These are phyloP conservation scores for Phoenicopterus ruber DNA, from an alignment of 2,113 vertebrate species.

Conservation along the genomic window DNA sequence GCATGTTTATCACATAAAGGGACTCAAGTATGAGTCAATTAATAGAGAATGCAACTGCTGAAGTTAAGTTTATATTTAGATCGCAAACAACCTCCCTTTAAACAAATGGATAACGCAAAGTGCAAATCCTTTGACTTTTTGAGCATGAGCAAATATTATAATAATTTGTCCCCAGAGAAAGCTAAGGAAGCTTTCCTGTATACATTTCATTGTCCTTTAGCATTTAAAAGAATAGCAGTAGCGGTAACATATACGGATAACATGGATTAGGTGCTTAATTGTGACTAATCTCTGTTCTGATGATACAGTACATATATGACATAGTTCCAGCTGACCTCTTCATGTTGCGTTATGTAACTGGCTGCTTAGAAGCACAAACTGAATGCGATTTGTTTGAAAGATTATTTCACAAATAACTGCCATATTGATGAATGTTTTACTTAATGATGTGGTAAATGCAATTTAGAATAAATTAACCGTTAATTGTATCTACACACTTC, in stretches of 20 bases:
- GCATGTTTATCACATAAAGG: constrained; percentile 25
- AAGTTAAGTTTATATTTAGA: constrained; percentile 40
- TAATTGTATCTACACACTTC: neutral
- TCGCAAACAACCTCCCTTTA: constrained; percentile 13
- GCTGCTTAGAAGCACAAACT: constrained; percentile 45
- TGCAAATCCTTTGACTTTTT: constrained; percentile 37
- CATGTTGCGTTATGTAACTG: neutral
- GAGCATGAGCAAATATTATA: constrained; percentile 20
- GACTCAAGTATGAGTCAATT: constrained; percentile 7
- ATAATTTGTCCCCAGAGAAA: constrained; percentile 24
- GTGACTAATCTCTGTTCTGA: constrained; percentile 32
- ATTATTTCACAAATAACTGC: constrained; percentile 1
- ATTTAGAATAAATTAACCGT: constrained; percentile 20
- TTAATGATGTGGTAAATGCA: constrained; percentile 1
- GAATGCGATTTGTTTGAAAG: constrained; percentile 5
- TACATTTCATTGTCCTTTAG: neutral
- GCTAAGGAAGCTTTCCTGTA: neutral
- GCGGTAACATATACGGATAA: neutral
- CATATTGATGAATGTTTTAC: neutral
- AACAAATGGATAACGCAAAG: constrained; percentile 11
- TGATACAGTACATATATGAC: neutral
- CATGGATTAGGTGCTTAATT: constrained; percentile 35
- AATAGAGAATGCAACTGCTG: neutral
- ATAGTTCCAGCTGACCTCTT: neutral
- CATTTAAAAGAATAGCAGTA: constrained; percentile 12